Conservation (phyloP, 2,797 vertebrate genomes). For the Scarus forsteni region DNA sequence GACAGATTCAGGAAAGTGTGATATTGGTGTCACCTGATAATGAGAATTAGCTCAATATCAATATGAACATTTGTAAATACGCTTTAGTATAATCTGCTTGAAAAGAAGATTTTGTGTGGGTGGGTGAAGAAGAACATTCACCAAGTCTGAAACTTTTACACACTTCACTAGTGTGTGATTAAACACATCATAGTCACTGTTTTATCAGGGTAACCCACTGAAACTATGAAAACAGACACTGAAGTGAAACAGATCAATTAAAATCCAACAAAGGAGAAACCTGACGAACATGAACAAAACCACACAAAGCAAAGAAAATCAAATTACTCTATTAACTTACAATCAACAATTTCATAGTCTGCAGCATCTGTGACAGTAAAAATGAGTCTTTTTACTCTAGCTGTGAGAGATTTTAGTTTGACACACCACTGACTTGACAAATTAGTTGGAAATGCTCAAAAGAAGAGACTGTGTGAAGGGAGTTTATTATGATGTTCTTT, state of each 20-base stretch:
- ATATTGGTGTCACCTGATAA: too few relatives aligned
- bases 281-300: background rate
- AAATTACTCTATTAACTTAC: conserved; percentile 29
- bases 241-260: conserved; percentile 6
- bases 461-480: background rate
- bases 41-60: background rate
- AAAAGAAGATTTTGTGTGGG: background rate
- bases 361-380: conserved; percentile 22
- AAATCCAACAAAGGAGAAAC: background rate
- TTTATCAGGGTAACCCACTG: background rate
- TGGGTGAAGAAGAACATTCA: background rate
- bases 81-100: too few relatives aligned
- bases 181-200: background rate
- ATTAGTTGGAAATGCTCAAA: conserved; percentile 37
- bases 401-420: conserved; percentile 14
- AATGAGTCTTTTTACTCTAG: conserved; percentile 30
- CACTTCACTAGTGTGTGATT: background rate
- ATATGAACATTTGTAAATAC: background rate
- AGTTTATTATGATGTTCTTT: background rate
- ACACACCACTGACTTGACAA: conserved; percentile 36
- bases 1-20: too few relatives aligned
- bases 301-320: background rate
- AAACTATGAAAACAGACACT: background rate
- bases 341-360: conserved; percentile 55
- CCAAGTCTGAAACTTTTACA: background rate